Evolutionary conservation across 2,113 vertebrate genomes (phyloP).

Genomic region (Cromileptes altivelis): DNA sequence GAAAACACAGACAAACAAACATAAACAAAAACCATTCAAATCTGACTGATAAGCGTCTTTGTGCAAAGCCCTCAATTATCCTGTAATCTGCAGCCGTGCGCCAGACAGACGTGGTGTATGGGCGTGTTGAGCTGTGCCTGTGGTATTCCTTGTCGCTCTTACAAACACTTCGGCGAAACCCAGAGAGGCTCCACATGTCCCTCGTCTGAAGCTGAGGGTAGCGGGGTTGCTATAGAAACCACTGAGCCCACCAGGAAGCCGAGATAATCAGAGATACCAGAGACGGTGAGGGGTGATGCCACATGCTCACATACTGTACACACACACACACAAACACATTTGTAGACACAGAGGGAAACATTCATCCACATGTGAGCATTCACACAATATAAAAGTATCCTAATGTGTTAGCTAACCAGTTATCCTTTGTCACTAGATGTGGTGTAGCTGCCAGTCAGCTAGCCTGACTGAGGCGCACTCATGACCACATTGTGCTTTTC

Average conservation of each 20-base stretch:
- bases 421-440: conserved; percentile 25
- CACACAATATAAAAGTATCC: background rate
- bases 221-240: conserved; percentile 76
- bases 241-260: conserved; percentile 55
- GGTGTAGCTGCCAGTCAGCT: conserved; percentile 32
- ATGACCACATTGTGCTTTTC: conserved; percentile 50
- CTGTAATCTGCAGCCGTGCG: conserved; percentile 34
- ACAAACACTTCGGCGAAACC: conserved; percentile 38
- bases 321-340: background rate
- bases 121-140: conserved; percentile 38
- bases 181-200: conserved; percentile 45
- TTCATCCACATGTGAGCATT: no score
- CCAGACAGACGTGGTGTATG: conserved; percentile 36
- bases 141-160: conserved; percentile 40
- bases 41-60: background rate
- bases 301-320: conserved; percentile 2
- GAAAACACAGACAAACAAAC: background rate
- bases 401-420: conserved; percentile 29
- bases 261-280: conserved; percentile 59
- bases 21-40: conserved; percentile 20
- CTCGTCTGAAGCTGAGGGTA: conserved; percentile 41
- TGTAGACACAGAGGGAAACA: background rate
- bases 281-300: conserved; percentile 24
- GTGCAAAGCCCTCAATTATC: conserved; percentile 40
- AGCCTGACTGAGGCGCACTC: conserved; percentile 39